Evolutionary conservation across 2,797 vertebrate species (phyloP), one percentile per base, ranked within the genome.

Genomic region (Lophotriccus pileatus): DNA sequence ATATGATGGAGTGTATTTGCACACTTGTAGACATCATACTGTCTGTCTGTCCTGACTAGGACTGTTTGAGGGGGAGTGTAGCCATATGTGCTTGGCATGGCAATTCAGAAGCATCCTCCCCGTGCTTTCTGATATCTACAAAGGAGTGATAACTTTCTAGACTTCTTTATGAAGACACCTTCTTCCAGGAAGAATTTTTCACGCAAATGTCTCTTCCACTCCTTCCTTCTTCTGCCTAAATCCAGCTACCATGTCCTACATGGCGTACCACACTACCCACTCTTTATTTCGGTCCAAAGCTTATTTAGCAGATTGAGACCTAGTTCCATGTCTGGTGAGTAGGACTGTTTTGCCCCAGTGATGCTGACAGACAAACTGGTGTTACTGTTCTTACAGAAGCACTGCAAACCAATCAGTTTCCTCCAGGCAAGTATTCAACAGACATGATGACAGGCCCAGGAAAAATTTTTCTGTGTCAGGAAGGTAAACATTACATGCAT

Each of bases 401-500:
- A 83, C 16, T 36, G 41, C 32, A 94, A 93, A 82, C 43, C 41
- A 8, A 49, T 83, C 22, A 2, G 37, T 85, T 96, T 95, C 81
- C 69, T 95, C 46, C 44, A 86, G 82, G 90, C 89, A 94, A 77
- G 41, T 36, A 72, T 86, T 95, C 56, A 95, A 68, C 47, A 88
- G 82, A 53, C 37, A 75, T 86, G 85, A 93, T 78, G 92, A 92
- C 66, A 93, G 60, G 75, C 55, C 56, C 58, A 86, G 73, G 67
- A 93, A 90, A 79, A 95, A 85, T 63, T 8, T 93, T 89, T 85
- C 78, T 88, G 58, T 84, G 88, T 93, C 1, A 36, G 84, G 72
- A 93, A 95, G 70, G 78, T 88, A 97, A 96, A 95, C 44, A 94
- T 80, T 91, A 77, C 60, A 52, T 3, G 2, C 47, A 93, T 82